Base-by-base conservation (phyloP, 2,113 vertebrate species). In the Glaucomys volans region DNA sequence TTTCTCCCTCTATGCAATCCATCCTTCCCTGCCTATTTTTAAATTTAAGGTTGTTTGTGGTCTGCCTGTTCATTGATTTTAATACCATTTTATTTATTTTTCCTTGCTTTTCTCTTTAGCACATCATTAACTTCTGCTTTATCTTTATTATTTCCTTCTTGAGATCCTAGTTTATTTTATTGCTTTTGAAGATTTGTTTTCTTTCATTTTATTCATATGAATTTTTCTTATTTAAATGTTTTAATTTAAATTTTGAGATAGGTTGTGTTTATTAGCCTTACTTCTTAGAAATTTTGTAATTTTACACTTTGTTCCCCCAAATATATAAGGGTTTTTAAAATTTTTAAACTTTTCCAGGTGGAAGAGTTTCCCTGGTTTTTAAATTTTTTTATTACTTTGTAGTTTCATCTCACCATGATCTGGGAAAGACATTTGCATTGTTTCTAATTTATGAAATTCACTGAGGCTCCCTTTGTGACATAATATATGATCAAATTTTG, bases 391-490 rank as follows among this genome's bases (percentile, higher is more conserved):
- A 66, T 30, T 87, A 77, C 64, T 77, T 87, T 90, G 10, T 22
- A 90, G 26, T 64, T 87, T 94, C 40, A 76, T 81, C 90, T 94
- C 16, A 47, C 5, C 6, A 0, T 82, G 32, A 92, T 90, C 12
- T 94, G 42, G 57, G 64, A 92, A 92, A 87, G 50, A 50, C 71
- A 2, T 77, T 75, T 77, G 10, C 20, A 44, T 79, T 74, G 72
- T 66, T 94, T 91, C 9, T 80, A 74, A 57, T 87, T 91, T 86
- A 54, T 75, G 57, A 95, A 94, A 74, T 13, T 92, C 72, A 75
- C 2, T 54, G 30, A 85, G 2, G n/a, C n/a, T 81, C 30, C 22
- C 57, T 5, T 57, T 79, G 28, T 71, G 76, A 87, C 14, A 37
- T 93, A 82, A 82, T 17, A 42, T 37, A 47, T 44, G n/a, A 18